Evolutionary conservation across 2,113 vertebrate species (phyloP).

Genomic region (Bos taurus): DNA sequence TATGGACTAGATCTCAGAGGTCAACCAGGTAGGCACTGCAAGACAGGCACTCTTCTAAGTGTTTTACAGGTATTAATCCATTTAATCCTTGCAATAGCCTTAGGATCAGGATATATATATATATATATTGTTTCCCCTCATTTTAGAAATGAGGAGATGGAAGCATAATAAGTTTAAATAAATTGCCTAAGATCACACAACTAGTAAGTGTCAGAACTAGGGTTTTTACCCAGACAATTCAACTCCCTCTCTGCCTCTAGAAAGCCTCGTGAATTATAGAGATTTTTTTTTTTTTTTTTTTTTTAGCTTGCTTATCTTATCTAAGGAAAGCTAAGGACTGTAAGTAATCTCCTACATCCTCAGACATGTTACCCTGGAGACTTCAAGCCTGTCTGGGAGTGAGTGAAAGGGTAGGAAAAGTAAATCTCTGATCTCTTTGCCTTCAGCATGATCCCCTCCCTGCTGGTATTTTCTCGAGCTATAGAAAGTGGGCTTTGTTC

Average conservation of each 20-base stretch:
- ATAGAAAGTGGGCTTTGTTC: background rate
- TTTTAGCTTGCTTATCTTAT: background rate
- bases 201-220: background rate
- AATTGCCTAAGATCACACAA: background rate
- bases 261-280: background rate
- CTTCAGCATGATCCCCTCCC: background rate
- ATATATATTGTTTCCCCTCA: background rate
- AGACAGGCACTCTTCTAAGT: background rate
- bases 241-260: background rate
- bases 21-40: background rate
- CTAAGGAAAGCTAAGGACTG: background rate
- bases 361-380: background rate
- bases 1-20: background rate
- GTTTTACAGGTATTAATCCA: background rate
- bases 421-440: background rate
- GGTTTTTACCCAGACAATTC: background rate
- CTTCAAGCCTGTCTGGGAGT: background rate
- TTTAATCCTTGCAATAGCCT: background rate
- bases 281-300: background rate
- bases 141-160: background rate
- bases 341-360: background rate
- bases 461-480: background rate
- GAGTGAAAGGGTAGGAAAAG: background rate
- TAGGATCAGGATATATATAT: background rate
- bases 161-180: background rate